Base-by-base conservation (phyloP, 2,888 invertebrate species). In the Argynnis bischoffii region DNA sequence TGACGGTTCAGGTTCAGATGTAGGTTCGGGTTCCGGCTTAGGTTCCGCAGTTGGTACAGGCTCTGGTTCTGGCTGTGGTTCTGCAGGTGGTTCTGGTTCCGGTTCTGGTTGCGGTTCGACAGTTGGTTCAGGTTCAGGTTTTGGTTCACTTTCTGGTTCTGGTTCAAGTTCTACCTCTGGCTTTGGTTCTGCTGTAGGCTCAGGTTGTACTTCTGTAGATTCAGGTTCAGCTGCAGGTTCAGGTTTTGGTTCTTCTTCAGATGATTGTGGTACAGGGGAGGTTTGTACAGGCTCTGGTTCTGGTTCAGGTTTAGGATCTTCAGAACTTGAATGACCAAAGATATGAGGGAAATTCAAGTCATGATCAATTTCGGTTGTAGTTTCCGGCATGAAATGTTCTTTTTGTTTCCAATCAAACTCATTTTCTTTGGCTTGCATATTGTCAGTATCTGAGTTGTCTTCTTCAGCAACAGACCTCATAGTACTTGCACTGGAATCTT, bases 331-430 rank as follows among this genome's bases (percentile, higher is more conserved):
- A 61, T 77, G 65, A 55, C 71, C 67, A 51, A 69, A 72, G 41
- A 72, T 63, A 66, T 72, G 67, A 14, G 76, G 78, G 76, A 67
- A 77, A 68, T 73, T 76, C 16, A 71, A 59, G 35, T 73, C 67
- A 14, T 79, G 64, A 64, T 75, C 70, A 6, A 71, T 65, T 73
- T 78, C 75, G 5, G 76, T 57, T 55, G 76, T 71, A 0, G 80
- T 78, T 67, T 78, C 78, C n/a, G 82, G 71, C 56, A 35, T 65
- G 50, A 53, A 63, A 80, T n/a, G 83, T 79, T 51, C 50, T n/a
- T 81, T 78, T 75, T 87, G 84, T 73, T 86, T 87, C 89, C 89
- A 87, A 67, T 88, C 88, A 67, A 83, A 87, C 59, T 74, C 69
- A 50, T 79, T 79, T 63, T 79, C 77, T 69, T 72, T 74, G 8